Conservation (phyloP, 2,888 invertebrate genomes). For the Trachelus tabidus region DNA sequence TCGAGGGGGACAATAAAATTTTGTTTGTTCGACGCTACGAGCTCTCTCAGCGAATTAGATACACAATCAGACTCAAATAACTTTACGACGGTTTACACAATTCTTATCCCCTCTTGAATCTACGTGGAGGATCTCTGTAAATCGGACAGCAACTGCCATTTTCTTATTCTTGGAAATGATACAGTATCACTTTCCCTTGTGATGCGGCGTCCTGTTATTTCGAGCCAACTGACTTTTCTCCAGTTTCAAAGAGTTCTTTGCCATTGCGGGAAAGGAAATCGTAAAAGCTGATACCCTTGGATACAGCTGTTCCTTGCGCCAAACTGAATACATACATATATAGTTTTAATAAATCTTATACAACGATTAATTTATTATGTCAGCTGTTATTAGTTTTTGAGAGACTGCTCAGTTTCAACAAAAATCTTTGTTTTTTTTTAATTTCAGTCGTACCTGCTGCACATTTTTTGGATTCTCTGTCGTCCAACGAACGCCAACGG, state of each 20-base stretch:
- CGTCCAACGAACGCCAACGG: constrained; percentile 30
- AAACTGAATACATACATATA: neutral
- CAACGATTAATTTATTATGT: neutral
- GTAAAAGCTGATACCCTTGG: constrained; percentile 22
- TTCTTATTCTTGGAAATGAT: constrained; percentile 21
- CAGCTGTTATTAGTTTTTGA: neutral
- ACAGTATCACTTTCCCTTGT: constrained; percentile 19
- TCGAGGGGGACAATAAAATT: constrained; percentile 15
- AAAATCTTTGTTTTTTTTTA: constrained; percentile 1
- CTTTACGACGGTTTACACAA: constrained; percentile 30
- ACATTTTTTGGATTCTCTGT: constrained; percentile 31
- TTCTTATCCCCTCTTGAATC: constrained; percentile 8
- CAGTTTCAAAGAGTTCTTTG: constrained; percentile 14
- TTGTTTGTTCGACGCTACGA: constrained; percentile 20
- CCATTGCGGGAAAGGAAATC: constrained; percentile 4
- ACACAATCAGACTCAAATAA: constrained; percentile 37
- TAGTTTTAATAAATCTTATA: neutral
- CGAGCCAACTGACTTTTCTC: constrained; percentile 19
- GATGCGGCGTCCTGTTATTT: constrained; percentile 19
- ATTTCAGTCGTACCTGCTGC: constrained; percentile 35
- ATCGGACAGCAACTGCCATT: neutral
- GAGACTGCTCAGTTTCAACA: constrained; percentile 4
- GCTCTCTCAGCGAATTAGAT: constrained; percentile 16
- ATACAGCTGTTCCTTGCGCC: constrained; percentile 9
- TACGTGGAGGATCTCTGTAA: neutral